Percentiles rank a stretch among this genome's conserved stretches.
Evolutionary conservation across 2,888 invertebrate species (phyloP).

Genomic region (Hecatera dysodea): DNA sequence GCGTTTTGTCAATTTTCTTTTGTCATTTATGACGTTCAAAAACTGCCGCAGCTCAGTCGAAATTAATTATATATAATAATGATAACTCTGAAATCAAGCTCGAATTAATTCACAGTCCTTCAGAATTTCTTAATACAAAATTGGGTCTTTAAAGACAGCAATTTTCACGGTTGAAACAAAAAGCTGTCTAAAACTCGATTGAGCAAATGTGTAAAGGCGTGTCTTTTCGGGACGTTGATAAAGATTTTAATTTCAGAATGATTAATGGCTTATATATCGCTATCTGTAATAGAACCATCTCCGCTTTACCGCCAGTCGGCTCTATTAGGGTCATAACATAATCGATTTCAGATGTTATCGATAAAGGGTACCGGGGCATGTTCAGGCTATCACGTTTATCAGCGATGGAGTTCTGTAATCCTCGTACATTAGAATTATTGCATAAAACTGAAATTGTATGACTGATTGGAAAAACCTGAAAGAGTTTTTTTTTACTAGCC

Average conservation of each 20-base stretch:
- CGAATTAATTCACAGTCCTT: not conserved
- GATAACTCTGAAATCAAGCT: not conserved
- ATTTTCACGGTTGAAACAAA: not conserved
- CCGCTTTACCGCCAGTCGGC: conserved; percentile 40
- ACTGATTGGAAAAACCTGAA: not conserved
- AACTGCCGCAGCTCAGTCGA: not conserved
- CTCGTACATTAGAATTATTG: conserved; percentile 5
- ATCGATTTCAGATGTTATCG: conserved; percentile 59
- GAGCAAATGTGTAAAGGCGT: not conserved
- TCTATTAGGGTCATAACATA: conserved; percentile 49
- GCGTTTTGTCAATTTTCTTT: not conserved
- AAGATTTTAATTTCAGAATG: conserved; percentile 41
- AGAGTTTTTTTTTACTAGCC: too few relatives aligned
- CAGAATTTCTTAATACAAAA: not conserved
- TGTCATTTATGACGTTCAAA: not conserved
- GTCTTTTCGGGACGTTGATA: conserved; percentile 30
- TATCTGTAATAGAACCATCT: conserved; percentile 52
- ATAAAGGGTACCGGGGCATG: conserved; percentile 34
- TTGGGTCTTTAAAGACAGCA: not conserved
- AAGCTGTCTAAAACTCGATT: not conserved
- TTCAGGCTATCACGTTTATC: conserved; percentile 38
- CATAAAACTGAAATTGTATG: conserved; percentile 8
- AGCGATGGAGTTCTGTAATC: conserved; percentile 27
- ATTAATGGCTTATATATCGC: conserved; percentile 47
- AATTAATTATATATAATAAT: not conserved